Evolutionary conservation across 2,113 vertebrate species (phyloP).

Genomic region (Chunga burmeisteri): DNA sequence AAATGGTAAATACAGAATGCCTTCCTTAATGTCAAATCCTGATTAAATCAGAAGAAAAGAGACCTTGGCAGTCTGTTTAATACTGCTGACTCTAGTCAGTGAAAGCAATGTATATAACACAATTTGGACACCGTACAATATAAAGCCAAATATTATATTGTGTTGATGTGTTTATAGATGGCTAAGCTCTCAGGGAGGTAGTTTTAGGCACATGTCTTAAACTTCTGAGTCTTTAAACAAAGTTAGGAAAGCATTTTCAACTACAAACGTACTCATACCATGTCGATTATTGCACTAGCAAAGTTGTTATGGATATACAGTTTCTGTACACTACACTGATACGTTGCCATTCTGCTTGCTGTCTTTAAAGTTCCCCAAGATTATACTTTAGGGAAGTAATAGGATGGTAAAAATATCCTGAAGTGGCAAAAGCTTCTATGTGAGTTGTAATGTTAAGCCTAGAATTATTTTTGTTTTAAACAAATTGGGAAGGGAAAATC

Average conservation of each 20-base stretch:
- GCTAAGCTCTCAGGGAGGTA: background rate
- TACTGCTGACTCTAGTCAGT: background rate
- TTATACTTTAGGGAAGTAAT: background rate
- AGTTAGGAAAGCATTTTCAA: background rate
- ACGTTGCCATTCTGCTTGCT: background rate
- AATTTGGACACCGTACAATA: background rate
- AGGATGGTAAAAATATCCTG: background rate
- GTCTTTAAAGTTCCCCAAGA: background rate
- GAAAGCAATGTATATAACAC: background rate
- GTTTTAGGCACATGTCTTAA: background rate
- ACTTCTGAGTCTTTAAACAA: background rate
- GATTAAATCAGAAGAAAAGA: background rate
- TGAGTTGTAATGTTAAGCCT: background rate
- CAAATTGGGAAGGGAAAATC: background rate
- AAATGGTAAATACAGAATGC: background rate
- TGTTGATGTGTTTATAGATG: background rate
- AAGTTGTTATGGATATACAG: background rate
- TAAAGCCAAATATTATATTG: background rate
- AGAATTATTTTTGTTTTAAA: background rate
- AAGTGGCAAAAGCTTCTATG: background rate
- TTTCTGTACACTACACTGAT: background rate
- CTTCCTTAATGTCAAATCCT: background rate
- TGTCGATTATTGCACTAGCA: background rate
- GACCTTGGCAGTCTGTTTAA: background rate
- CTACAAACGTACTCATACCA: background rate